Conservation (phyloP, 2,797 vertebrate genomes). For the Chrysocyon brachyurus region DNA sequence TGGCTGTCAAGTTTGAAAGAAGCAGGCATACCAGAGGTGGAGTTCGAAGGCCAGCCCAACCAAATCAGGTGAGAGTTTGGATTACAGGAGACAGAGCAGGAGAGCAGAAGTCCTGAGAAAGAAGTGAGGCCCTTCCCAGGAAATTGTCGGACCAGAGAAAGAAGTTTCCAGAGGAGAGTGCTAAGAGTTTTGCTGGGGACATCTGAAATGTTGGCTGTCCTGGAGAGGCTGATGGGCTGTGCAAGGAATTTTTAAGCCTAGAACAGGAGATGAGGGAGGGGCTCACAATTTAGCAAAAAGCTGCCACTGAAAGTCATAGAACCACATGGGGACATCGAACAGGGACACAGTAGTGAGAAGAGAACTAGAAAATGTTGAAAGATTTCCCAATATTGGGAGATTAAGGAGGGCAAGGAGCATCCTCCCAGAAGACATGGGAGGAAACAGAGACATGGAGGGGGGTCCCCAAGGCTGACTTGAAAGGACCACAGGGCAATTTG, state of each 20-base stretch:
- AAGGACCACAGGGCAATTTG: not conserved
- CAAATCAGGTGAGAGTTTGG: not conserved
- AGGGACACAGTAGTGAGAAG: not conserved
- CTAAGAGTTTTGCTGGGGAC: not conserved
- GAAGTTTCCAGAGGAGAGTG: not conserved
- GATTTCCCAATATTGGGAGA: not conserved
- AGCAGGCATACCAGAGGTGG: not conserved
- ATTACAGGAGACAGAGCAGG: not conserved
- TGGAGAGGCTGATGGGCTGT: not conserved
- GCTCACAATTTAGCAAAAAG: not conserved
- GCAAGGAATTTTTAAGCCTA: not conserved
- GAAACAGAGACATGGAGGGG: not conserved
- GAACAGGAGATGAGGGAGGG: not conserved
- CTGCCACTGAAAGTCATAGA: not conserved
- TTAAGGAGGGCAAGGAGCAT: not conserved
- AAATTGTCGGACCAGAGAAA: not conserved
- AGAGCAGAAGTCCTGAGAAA: not conserved
- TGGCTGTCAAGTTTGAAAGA: not conserved
- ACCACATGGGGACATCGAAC: no score
- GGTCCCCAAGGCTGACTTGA: not conserved
- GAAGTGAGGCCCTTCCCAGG: not conserved
- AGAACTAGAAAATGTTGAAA: not conserved
- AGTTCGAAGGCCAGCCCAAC: not conserved
- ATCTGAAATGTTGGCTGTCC: not conserved
- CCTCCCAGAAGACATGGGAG: no score